Evolutionary conservation across 2,888 invertebrate species (phyloP), one percentile per base, ranked within the genome.

Genomic region (Tupiocoris notatus): DNA sequence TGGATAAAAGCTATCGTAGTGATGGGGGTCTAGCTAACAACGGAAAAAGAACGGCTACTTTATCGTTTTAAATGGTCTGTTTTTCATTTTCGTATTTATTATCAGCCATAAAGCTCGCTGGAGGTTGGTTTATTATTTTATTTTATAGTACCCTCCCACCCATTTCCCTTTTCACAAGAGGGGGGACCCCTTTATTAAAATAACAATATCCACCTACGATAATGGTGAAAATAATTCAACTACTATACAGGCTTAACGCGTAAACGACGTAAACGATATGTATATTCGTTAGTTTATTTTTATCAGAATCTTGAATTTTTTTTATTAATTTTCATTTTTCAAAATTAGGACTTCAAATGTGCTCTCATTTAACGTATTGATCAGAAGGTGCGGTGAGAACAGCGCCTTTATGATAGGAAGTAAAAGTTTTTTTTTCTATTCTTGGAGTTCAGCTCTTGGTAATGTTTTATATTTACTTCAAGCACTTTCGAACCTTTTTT

Each of bases 191-290:
- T 3, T 39, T 39, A 39, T 3, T 39, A 65, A 63, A 39, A 65
- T 39, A 65, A 39, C 65, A 22, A 25, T 39, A 39, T 65, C 17
- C 18, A 9, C 39, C 25, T 64, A 39, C 24, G 24, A 9, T 63
- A 63, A 64, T 24, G 65, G 65, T 17, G 39, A 39, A 65, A 65
- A 65, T 65, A 9, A 65, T 25, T 61, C 18, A 39, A 39, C 65
- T 65, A 65, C 65, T 65, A 39, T 65, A 65, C 65, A 65, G 54
- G 54, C 54, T 24, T 64, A 65, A 65, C 65, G 39, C 65, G 54
- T 65, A n/a, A n/a, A n/a, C n/a, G n/a, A n/a, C 65, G n/a, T 65
- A 64, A 65, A 39, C 39, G 65, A 65, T 65, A 65, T 65, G 65
- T 65, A 65, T 65, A 39, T 65, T 65, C 65, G 65, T 65, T 65